Evolutionary conservation across 2,113 vertebrate species (phyloP).

Genomic region (Pyxicephalus adspersus): DNA sequence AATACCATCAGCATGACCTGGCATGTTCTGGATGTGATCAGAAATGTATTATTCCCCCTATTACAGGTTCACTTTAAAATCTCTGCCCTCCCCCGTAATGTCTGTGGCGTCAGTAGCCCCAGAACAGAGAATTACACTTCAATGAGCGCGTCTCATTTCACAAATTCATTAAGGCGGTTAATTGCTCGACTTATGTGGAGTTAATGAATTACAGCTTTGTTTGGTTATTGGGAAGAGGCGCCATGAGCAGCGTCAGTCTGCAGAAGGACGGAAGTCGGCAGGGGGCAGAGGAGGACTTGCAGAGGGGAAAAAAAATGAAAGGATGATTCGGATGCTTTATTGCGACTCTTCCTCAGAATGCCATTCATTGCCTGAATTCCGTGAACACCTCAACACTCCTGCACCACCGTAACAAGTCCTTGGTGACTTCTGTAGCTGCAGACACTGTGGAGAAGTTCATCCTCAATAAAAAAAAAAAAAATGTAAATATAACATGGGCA

Average conservation of each 20-base stretch:
- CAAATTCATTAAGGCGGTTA: neutral
- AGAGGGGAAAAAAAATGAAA: neutral
- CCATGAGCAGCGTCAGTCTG: neutral
- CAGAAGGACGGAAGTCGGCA: neutral
- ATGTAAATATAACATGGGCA: too few relatives aligned
- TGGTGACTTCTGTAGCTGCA: too few relatives aligned
- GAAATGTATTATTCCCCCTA: too few relatives aligned
- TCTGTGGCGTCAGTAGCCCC: neutral
- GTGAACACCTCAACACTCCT: too few relatives aligned
- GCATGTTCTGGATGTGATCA: neutral
- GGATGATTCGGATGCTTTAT: neutral
- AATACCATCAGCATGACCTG: neutral
- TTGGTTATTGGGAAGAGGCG: neutral
- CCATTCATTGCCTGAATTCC: too few relatives aligned
- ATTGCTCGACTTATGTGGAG: neutral
- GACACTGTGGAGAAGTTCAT: too few relatives aligned
- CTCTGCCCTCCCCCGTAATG: neutral
- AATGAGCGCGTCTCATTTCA: too few relatives aligned
- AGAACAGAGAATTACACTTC: neutral
- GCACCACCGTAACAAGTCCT: too few relatives aligned
- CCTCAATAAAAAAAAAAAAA: too few relatives aligned
- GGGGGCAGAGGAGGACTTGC: neutral
- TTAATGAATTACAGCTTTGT: slow-evolving; percentile 7
- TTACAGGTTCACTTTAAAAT: too few relatives aligned
- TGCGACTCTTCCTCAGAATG: neutral